These are phyloP conservation scores for Trididemnum clinides DNA, from an alignment of 23 tunicate species.

Conservation along the genomic window DNA sequence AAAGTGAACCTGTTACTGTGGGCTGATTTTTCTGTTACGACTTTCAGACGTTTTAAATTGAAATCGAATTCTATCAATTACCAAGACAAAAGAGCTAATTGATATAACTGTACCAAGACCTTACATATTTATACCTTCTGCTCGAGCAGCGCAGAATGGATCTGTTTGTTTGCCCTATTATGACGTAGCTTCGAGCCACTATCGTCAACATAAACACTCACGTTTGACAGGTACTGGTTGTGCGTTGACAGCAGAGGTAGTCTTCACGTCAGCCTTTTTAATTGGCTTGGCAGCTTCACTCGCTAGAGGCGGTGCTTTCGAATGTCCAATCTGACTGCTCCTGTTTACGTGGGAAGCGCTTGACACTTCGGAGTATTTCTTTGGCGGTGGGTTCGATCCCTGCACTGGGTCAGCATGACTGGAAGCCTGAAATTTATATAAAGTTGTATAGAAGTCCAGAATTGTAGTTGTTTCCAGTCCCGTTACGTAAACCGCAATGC, in stretches of 20 bases:
- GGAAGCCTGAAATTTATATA: not conserved
- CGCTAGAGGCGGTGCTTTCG: not conserved
- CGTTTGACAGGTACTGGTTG: constrained; percentile 32
- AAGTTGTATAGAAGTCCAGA: too few relatives aligned
- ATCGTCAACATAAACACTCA: not conserved
- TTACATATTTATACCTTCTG: too few relatives aligned
- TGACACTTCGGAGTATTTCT: constrained; percentile 37
- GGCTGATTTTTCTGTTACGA: too few relatives aligned
- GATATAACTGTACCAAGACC: too few relatives aligned
- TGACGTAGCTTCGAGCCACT: not conserved
- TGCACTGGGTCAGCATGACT: not conserved
- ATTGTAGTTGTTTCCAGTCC: too few relatives aligned
- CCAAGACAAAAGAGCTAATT: too few relatives aligned
- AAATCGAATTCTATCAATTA: too few relatives aligned
- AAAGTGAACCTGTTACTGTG: too few relatives aligned
- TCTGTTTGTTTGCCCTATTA: too few relatives aligned
- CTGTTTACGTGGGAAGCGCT: constrained; percentile 16
- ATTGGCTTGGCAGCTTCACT: not conserved
- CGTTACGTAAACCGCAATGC: too few relatives aligned
- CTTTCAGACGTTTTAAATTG: too few relatives aligned
- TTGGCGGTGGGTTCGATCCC: not conserved
- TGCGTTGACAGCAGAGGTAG: constrained; percentile 6
- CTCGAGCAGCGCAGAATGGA: too few relatives aligned
- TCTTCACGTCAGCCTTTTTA: not conserved
- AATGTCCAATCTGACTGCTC: not conserved